Base-by-base conservation (phyloP, 2,113 vertebrate genomes). In the Falcunculus frontatus region DNA sequence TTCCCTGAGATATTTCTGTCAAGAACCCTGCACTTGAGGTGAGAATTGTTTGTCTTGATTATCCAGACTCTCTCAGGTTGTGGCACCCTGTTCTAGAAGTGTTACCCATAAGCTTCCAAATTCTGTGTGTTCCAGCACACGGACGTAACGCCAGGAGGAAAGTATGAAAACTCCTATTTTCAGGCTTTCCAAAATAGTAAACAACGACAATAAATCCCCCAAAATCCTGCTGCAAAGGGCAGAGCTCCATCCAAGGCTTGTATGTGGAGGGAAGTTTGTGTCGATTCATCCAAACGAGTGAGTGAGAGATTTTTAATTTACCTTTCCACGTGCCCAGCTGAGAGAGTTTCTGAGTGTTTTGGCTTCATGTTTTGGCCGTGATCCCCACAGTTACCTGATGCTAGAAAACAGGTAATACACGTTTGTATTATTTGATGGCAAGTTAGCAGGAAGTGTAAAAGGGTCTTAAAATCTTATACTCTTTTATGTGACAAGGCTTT, bases 61-160 rank as follows among this genome's bases (percentile, higher is more conserved):
- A 37, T 33, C 8, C 5, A 62, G 16, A 35, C 9, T 52, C 11
- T 56, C 67, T 42, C 62, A 78, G 79, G 19, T 23, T 9, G 3
- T 39, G 47, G 25, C 30, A 53, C 5, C 0, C 0, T 64, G 17
- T 56, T 60, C 50, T 5, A 1, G 32, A 27, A 19, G 5, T 46
- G 33, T 18, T 59, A 16, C 22, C 7, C 42, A n/a, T 7, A 7
- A 41, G 42, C 18, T 84, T 44, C 47, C 52, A 72, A 6, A n/a
- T 32, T 33, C 30, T 8, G 3, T 30, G 16, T n/a, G 18, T 30
- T 47, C 22, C 27, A 55, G 42, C 56, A 44, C 35, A 46, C 3
- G 65, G 59, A 53, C 17, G 35, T 6, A 57, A 41, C 29, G 30
- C 22, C n/a, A 68, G 49, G 35, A 86, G 8, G 9, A 33, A 13